Percentiles rank a stretch among this genome's conserved stretches.
Conservation (phyloP, 2,113 vertebrate species). For the Tupaia chinensis region DNA sequence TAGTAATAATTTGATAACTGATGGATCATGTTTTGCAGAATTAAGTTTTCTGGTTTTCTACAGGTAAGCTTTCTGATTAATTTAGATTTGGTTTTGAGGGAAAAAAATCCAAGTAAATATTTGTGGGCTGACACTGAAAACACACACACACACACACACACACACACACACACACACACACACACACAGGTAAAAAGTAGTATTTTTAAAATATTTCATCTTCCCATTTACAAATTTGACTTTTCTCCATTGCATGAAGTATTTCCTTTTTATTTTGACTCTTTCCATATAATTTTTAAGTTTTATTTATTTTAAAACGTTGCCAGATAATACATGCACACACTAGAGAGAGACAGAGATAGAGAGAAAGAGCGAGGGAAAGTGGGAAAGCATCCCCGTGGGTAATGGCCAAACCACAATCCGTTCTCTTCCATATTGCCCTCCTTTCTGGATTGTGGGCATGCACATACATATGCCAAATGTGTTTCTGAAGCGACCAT, state of each 20-base stretch:
- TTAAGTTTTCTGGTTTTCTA: background rate
- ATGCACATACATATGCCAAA: no score
- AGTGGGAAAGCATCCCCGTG: no score
- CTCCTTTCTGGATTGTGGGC: no score
- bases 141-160: background rate
- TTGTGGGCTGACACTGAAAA: background rate
- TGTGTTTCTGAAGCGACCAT: no score
- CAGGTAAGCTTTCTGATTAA: background rate
- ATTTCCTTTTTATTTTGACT: background rate
- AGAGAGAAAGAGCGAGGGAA: no score
- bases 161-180: no score
- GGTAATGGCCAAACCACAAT: no score
- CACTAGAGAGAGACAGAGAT: no score
- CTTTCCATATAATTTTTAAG: background rate
- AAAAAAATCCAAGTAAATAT: background rate
- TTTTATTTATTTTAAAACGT: background rate
- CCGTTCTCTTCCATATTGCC: no score
- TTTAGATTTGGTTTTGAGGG: background rate
- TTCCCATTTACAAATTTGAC: background rate
- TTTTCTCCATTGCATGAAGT: background rate
- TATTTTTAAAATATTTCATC: background rate
- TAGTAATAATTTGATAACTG: background rate
- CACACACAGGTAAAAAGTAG: background rate
- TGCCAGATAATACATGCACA: no score
- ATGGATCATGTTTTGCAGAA: background rate